Evolutionary conservation across 2,113 vertebrate genomes (phyloP), one percentile per base, ranked within the genome.

Genomic region (Hemibagrus wyckioides): DNA sequence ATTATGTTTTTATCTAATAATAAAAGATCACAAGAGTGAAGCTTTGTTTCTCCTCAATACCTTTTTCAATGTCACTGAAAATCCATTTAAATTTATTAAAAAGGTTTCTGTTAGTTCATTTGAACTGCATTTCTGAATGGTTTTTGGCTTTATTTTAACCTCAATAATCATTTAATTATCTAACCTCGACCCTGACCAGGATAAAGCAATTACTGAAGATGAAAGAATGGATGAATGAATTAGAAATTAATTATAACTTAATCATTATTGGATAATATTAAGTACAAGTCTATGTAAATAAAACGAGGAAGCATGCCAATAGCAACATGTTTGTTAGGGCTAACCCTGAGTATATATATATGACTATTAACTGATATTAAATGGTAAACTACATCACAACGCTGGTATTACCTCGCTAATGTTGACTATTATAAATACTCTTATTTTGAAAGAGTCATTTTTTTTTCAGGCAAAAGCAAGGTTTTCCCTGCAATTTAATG

Each of bases 401-500:
- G 19, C n/a, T 52, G 41, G 75, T 79, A 52, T 30, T 52, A 52
- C 13, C 75, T 79, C 13, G 19, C 28, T 79, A 30, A 30, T 19
- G 48, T 79, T 79, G 17, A 52, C 28, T 19, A 30, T 30, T 28
- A 77, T 77, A 14, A 52, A n/a, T 79, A 50, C 48, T 79, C 44
- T 79, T 52, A 52, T 52, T 79, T 52, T 79, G 75, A 30, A 79
- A 79, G n/a, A 30, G 28, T 48, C 15, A 52, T 30, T 52, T 52
- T 79, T 19, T 6, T 79, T 52, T 15, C n/a, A n/a, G 28, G 48
- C 28, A 17, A 79, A 79, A 52, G n/a, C 8, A 7, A 79, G 15
- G 48, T 48, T 77, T 77, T 48, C 48, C 75, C 48, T 33, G 54
- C 77, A 80, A 80, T 80, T 80, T 80, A 23, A 56, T 56, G 52